Conservation (phyloP, 2,797 vertebrate species). For the Sarcophilus harrisii region DNA sequence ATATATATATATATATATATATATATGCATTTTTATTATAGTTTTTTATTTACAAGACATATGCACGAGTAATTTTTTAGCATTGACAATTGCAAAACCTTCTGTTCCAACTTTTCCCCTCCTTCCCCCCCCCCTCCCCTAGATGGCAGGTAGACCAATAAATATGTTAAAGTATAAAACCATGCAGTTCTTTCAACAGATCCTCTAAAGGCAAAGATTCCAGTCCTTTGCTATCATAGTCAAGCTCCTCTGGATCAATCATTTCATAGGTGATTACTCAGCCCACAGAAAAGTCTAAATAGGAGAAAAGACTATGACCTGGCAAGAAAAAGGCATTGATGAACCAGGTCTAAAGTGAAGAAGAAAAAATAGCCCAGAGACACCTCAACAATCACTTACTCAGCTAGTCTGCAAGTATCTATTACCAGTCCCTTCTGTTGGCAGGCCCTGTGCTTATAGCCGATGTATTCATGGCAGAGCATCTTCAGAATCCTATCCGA, state of each 20-base stretch:
- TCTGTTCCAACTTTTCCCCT: no score
- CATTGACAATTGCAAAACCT: no score
- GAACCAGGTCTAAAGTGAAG: neutral
- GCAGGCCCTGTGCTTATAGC: neutral
- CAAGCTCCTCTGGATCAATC: neutral
- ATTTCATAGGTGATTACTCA: neutral
- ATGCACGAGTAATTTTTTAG: no score
- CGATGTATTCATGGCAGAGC: neutral
- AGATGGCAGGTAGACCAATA: no score
- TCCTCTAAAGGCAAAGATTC: neutral
- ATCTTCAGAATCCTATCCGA: neutral
- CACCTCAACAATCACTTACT: neutral
- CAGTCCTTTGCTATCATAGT: neutral
- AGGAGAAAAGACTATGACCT: neutral
- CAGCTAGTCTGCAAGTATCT: neutral
- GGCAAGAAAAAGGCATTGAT: neutral
- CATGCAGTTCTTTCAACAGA: neutral
- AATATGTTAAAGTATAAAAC: no score
- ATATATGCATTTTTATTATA: no score
- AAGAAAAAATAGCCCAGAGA: neutral
- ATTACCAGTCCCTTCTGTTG: neutral
- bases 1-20: no score
- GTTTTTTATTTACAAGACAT: no score
- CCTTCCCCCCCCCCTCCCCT: no score
- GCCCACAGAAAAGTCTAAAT: neutral